Base-by-base conservation (phyloP, 2,113 vertebrate species). In the Sorex fumeus region DNA sequence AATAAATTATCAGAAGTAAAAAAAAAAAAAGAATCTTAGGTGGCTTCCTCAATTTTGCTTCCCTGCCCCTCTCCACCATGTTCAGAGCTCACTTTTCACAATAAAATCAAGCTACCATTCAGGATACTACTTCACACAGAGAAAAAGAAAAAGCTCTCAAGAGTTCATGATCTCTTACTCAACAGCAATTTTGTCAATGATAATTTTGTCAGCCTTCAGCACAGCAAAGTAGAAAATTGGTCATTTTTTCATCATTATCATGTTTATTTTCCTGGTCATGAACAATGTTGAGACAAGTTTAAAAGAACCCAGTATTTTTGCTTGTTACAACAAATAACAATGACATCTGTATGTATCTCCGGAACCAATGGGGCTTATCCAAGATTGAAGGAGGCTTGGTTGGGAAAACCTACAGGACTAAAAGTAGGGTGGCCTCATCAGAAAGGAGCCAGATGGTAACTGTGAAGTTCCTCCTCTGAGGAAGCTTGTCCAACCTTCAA, bases 321-420 rank as follows among this genome's bases (percentile, higher is more conserved):
- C 23, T 82, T 3, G 0, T 16, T 71, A 67, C 30, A 78, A 94
- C 93, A 96, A 87, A 89, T 71, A 79, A 57, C 62, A 67, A 50
- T 36, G 70, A 64, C 75, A 85, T 92, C 81, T 66, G 28, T 82
- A 27, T 34, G 92, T 82, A 36, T 69, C 78, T 47, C 53, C 7
- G 0, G 0, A 85, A 77, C 93, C 88, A 72, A 71, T 0, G 0
- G 0, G 36, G 87, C 18, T 89, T 87, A 60, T 1, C 0, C 6
- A 84, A 92, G 74, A 84, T 32, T 93, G 92, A 45, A 64, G 82
- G 94, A 94, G 72, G 93, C 83, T 57, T 81, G 62, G 64, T 88
- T 96, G 95, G 90, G 77, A 94, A 95, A 97, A 97, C 95, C 71
- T 36, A 40, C 57, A 53, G 15, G 16, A 28, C 36, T 6, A 60